Percentiles rank a stretch among this genome's conserved stretches.
phyloP scores from a whole-genome alignment of 2,888 invertebrate genomes.

The Tortricodes alternella region DNA sequence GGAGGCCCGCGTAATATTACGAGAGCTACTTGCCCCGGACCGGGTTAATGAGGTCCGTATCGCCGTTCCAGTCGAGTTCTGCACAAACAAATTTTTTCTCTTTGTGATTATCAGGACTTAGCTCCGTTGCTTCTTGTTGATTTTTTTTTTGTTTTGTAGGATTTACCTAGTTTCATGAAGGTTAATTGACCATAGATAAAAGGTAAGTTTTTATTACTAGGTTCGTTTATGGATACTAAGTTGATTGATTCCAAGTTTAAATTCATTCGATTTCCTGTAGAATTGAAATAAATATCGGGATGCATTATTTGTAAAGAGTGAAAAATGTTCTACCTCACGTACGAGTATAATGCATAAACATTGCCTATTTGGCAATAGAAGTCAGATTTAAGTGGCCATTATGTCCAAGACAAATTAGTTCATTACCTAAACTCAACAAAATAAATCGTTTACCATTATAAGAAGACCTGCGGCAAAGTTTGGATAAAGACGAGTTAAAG shows the following conservation, averaged over 20 bases:
- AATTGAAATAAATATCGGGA: too few relatives aligned
- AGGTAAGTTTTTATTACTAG: too few relatives aligned
- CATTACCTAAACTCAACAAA: constrained; percentile 54
- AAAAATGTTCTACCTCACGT: constrained; percentile 18
- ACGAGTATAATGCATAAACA: constrained; percentile 24
- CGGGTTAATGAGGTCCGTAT: constrained; percentile 56
- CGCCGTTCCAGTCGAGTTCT: constrained; percentile 44
- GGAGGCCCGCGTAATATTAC: constrained; percentile 21
- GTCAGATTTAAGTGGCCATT: constrained; percentile 53
- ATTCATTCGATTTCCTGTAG: too few relatives aligned
- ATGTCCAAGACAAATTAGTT: constrained; percentile 56
- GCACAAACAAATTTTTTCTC: constrained; percentile 42
- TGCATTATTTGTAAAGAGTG: too few relatives aligned
- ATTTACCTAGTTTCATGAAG: too few relatives aligned
- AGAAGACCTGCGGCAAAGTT: constrained; percentile 32
- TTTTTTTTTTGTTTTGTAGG: background rate
- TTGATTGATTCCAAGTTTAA: too few relatives aligned
- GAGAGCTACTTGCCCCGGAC: constrained; percentile 21
- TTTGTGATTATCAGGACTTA: constrained; percentile 6
- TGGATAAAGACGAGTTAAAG: background rate
- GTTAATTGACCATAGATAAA: too few relatives aligned
- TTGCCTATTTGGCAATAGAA: constrained; percentile 44
- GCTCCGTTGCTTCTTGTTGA: background rate
- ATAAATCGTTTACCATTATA: constrained; percentile 39
- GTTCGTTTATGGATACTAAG: too few relatives aligned